Conservation (phyloP, 2,888 invertebrate genomes). For the Stenurella melanura region DNA sequence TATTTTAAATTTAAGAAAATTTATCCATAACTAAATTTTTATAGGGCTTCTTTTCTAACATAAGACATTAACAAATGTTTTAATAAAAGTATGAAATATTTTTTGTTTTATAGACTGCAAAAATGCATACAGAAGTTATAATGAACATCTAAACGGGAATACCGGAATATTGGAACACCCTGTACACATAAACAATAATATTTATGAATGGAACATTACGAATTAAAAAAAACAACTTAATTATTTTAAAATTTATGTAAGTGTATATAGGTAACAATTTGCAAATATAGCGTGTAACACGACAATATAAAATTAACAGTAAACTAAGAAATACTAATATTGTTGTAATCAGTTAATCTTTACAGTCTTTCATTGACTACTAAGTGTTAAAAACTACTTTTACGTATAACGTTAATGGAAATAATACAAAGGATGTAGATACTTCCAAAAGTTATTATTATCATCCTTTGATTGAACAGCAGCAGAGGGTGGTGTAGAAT, state of each 20-base stretch:
- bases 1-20: not conserved
- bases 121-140: no score
- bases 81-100: no score
- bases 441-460: constrained; percentile 75
- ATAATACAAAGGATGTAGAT: constrained; percentile 77
- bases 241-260: constrained; percentile 21
- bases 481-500: constrained; percentile 61
- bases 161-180: no score
- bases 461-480: constrained; percentile 61
- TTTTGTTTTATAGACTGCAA: no score
- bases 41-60: not conserved
- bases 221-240: not conserved
- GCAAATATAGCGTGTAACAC: not conserved
- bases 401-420: constrained; percentile 66
- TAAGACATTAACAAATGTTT: not conserved
- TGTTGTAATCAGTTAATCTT: constrained; percentile 19
- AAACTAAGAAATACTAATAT: constrained; percentile 21
- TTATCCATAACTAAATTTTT: no score
- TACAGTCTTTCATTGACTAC: constrained; percentile 34
- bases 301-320: constrained; percentile 19
- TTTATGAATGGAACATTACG: not conserved
- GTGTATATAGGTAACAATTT: constrained; percentile 7
- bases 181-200: no score
- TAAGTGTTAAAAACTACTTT: not conserved
- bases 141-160: no score